Evolutionary conservation across 2,113 vertebrate species (phyloP).

Genomic region (Oncorhynchus tshawytscha): DNA sequence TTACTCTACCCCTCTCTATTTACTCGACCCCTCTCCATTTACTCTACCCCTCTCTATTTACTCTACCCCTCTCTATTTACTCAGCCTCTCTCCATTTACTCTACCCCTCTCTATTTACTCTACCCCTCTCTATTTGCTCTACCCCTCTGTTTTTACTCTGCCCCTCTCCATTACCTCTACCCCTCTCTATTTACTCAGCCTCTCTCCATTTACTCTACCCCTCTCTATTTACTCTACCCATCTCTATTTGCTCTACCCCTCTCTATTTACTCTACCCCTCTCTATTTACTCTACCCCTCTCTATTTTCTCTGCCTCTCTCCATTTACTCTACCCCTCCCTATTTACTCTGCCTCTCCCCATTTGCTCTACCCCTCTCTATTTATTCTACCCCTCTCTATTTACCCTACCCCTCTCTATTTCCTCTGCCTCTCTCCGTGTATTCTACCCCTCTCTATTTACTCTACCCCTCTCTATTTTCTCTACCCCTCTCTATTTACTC

Average conservation of each 20-base stretch:
- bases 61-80: too few species aligned
- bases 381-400: too few species aligned
- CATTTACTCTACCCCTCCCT: too few species aligned
- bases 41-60: too few species aligned
- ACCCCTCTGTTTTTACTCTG: too few species aligned
- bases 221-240: not conserved
- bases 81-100: too few species aligned
- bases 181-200: not conserved
- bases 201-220: too few species aligned
- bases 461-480: not conserved
- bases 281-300: slow-evolving; percentile 32
- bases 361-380: too few species aligned
- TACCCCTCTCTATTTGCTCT: fast-evolving
- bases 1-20: too few species aligned
- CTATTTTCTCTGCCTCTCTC: not conserved
- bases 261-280: not conserved
- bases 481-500: slow-evolving; percentile 39
- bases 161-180: not conserved
- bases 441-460: not conserved
- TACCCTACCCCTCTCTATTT: not conserved
- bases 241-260: not conserved
- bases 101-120: too few species aligned
- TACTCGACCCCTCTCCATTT: too few species aligned
- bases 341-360: fast-evolving
- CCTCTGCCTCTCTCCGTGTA: not conserved